These are phyloP conservation scores for Leptopilina clavipes DNA, from an alignment of 1,140 invertebrate genomes.

Conservation along the genomic window DNA sequence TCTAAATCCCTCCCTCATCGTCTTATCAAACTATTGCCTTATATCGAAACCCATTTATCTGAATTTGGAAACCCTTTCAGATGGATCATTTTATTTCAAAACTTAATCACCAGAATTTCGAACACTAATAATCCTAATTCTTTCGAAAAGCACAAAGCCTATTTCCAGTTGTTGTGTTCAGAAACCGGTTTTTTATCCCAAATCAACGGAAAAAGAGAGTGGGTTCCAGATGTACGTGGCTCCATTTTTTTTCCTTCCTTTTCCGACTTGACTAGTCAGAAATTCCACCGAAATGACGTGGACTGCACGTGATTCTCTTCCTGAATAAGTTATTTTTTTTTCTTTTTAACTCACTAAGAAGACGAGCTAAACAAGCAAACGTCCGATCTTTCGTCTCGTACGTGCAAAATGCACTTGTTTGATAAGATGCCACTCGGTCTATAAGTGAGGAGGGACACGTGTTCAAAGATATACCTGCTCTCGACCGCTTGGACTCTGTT, in stretches of 20 bases:
- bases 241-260: conserved; percentile 12
- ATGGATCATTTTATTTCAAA: too few species aligned
- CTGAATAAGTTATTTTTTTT: neutral
- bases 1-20: too few species aligned
- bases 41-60: too few species aligned
- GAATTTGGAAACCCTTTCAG: too few species aligned
- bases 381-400: conserved; percentile 25
- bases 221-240: neutral
- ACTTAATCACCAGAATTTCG: too few species aligned
- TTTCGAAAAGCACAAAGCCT: neutral
- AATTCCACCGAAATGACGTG: conserved; percentile 26
- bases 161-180: neutral
- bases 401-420: conserved; percentile 32
- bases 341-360: neutral
- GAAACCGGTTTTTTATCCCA: neutral
- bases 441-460: neutral
- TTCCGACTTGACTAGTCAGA: neutral
- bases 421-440: conserved; percentile 24
- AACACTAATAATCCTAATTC: neutral
- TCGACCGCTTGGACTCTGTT: neutral
- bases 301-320: conserved; percentile 35
- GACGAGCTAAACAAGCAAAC: conserved; percentile 14
- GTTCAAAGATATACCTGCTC: conserved; percentile 9
- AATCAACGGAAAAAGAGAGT: conserved; percentile 15
- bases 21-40: too few species aligned